Conservation (phyloP, 2,888 invertebrate species). For the Neocrepidodera transversa region DNA sequence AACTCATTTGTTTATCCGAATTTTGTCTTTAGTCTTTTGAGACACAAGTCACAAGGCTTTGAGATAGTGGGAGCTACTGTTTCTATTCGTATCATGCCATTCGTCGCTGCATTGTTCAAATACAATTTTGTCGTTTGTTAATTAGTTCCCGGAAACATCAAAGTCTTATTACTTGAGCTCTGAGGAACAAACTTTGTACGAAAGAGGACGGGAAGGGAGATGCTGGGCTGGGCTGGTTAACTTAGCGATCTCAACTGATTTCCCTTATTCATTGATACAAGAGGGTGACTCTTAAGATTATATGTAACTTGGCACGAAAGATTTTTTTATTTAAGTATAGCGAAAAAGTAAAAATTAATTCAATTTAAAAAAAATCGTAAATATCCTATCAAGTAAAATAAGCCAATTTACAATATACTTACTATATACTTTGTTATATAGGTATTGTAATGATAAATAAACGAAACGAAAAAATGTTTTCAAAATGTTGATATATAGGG, state of each 20-base stretch:
- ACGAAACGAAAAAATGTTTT: too few species aligned
- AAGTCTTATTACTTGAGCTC: constrained; percentile 46
- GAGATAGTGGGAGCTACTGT: constrained; percentile 34
- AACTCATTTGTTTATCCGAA: constrained; percentile 31
- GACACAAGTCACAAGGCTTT: constrained; percentile 38
- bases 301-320: too few species aligned
- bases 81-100: constrained; percentile 42
- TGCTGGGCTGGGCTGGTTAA: background rate
- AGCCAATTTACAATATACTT: too few species aligned
- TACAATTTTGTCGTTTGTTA: constrained; percentile 70
- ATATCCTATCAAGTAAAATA: too few species aligned
- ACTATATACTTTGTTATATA: too few species aligned
- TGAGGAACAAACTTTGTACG: constrained; percentile 42
- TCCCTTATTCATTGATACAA: background rate
- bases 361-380: too few species aligned
- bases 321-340: too few species aligned
- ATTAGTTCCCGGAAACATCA: constrained; percentile 60
- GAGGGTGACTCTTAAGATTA: too few species aligned
- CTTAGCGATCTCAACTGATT: background rate
- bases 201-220: constrained; percentile 26
- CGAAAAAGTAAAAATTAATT: too few species aligned
- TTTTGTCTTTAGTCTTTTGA: constrained; percentile 8
- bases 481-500: too few species aligned
- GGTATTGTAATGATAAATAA: too few species aligned
- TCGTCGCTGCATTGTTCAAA: constrained; percentile 64